Evolutionary conservation across 2,113 vertebrate species (phyloP).

Genomic region (Nothocercus nigrocapillus): DNA sequence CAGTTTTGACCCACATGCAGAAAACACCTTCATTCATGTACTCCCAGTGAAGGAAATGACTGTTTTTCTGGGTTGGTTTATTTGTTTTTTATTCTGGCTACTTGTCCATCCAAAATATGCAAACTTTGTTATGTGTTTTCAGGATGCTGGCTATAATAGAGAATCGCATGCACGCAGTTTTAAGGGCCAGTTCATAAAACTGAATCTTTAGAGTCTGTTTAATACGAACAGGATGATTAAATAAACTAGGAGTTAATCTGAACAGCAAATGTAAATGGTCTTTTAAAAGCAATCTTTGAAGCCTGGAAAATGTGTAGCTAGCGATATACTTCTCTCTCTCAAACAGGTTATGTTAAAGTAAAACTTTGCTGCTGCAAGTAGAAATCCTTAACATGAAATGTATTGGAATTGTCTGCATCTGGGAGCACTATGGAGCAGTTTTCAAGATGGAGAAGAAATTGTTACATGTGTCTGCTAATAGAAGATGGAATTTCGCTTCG

Average conservation of each 20-base stretch:
- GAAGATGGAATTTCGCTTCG: not conserved
- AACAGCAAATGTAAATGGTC: not conserved
- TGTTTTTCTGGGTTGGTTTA: not conserved
- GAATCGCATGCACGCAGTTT: not conserved
- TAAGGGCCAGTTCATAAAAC: not conserved
- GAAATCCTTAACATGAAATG: conserved; percentile 57
- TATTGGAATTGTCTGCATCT: not conserved
- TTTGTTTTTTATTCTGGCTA: not conserved
- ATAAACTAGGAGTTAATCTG: not conserved
- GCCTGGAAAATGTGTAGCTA: not conserved
- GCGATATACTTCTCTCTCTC: not conserved
- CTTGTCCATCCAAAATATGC: not conserved
- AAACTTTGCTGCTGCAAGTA: not conserved
- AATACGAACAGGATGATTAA: not conserved
- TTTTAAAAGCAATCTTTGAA: not conserved
- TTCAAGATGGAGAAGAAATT: conserved; percentile 6
- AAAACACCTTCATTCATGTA: not conserved
- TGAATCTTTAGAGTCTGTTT: not conserved
- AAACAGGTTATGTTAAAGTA: conserved; percentile 14
- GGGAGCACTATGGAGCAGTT: conserved; percentile 37
- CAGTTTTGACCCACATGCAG: not conserved
- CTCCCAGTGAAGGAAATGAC: not conserved
- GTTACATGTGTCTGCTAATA: not conserved
- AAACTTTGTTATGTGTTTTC: not conserved
- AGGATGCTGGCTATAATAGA: not conserved